Conservation (phyloP, 2,888 invertebrate species). For the Punctoribates punctum region DNA sequence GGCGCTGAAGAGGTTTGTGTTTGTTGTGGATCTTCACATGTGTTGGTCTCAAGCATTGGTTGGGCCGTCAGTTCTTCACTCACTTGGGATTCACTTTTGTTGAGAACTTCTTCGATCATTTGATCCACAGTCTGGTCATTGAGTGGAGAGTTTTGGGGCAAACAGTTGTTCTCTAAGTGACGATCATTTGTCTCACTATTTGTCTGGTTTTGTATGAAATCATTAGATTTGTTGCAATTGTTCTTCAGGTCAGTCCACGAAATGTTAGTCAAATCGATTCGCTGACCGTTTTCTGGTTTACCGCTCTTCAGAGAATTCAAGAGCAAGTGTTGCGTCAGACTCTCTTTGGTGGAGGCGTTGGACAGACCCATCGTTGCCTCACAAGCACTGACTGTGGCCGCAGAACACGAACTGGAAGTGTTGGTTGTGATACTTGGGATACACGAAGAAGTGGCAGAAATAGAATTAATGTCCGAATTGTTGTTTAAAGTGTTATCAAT, state of each 20-base stretch:
- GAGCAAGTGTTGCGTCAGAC: slow-evolving; percentile 24
- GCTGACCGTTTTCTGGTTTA: slow-evolving; percentile 37
- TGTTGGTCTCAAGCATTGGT: slow-evolving; percentile 16
- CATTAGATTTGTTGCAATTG: not conserved
- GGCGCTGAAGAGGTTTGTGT: not conserved
- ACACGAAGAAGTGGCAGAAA: not conserved
- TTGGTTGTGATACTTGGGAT: too few species aligned
- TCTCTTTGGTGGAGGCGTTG: slow-evolving; percentile 20
- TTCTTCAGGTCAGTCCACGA: slow-evolving; percentile 33
- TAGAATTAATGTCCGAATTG: slow-evolving; percentile 5
- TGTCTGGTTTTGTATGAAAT: not conserved
- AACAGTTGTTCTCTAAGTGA: not conserved
- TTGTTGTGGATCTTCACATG: slow-evolving; percentile 5
- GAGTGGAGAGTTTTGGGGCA: not conserved
- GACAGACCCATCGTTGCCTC: slow-evolving; percentile 28
- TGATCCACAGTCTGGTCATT: slow-evolving; percentile 28
- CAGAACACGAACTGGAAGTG: not conserved
- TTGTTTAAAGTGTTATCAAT: not conserved
- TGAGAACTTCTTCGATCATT: slow-evolving; percentile 22
- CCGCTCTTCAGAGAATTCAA: slow-evolving; percentile 27
- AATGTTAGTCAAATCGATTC: slow-evolving; percentile 24
- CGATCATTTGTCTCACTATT: not conserved
- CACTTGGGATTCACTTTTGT: slow-evolving; percentile 29
- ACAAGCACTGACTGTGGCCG: not conserved
- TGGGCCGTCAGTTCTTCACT: not conserved